A percentile compares a stretch with the other conserved stretches of the same genome.
Evolutionary conservation across 2,888 invertebrate species (phyloP).

Genomic region (Labia minor): DNA sequence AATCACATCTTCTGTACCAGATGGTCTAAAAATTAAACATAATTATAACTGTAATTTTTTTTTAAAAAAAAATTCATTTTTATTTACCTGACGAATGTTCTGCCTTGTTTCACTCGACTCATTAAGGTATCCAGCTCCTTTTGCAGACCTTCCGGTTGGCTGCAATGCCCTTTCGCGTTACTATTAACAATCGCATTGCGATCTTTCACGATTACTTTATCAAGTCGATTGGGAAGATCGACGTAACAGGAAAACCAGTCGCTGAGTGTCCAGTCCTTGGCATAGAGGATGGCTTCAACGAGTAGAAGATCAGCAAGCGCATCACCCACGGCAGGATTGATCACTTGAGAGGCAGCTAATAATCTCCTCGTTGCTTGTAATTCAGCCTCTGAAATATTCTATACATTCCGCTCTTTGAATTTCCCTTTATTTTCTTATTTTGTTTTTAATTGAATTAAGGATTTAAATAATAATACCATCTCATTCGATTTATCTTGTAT

Average conservation of each 20-base stretch:
- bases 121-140: conserved; percentile 62
- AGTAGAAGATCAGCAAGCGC: conserved; percentile 91
- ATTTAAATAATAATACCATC: background rate
- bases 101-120: conserved; percentile 53
- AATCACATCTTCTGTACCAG: conserved; percentile 95
- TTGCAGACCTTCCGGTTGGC: conserved; percentile 75
- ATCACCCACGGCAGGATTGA: conserved; percentile 93
- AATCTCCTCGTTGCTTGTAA: conserved; percentile 52
- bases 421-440: background rate
- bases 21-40: conserved; percentile 52
- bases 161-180: conserved; percentile 75
- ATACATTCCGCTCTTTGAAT: conserved; percentile 18
- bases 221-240: conserved; percentile 77
- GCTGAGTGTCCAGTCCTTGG: conserved; percentile 62
- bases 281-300: conserved; percentile 80
- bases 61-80: conserved; percentile 16
- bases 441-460: no score
- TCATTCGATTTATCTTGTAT: conserved; percentile 45
- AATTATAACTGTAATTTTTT: background rate
- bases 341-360: conserved; percentile 63
- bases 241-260: conserved; percentile 74
- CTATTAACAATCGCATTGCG: conserved; percentile 73
- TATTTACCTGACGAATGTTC: conserved; percentile 71
- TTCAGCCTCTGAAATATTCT: conserved; percentile 27
- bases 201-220: conserved; percentile 82